A percentile compares a stretch with the other conserved stretches of the same genome.
These are phyloP conservation scores for Theropithecus gelada DNA, from an alignment of 2,113 vertebrate species.

Conservation along the genomic window DNA sequence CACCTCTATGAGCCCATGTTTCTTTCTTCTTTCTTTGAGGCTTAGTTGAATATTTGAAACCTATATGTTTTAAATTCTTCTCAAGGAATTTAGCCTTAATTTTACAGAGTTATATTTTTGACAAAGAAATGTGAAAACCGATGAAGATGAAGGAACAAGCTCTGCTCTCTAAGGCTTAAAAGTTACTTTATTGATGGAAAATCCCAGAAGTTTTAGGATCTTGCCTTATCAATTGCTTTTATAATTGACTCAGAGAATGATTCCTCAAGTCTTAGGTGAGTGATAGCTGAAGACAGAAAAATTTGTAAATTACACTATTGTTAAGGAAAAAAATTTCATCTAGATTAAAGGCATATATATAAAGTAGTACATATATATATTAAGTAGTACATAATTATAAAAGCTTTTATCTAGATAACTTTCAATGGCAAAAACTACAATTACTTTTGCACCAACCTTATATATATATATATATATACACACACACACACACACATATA, in stretches of 20 bases:
- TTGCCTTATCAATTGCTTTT: not conserved
- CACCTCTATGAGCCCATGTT: not conserved
- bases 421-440: no score
- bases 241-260: not conserved
- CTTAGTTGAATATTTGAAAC: not conserved
- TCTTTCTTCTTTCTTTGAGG: not conserved
- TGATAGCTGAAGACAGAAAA: not conserved
- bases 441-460: no score
- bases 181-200: not conserved
- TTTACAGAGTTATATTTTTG: not conserved
- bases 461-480: rapidly evolving
- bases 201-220: not conserved
- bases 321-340: not conserved
- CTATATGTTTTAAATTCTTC: not conserved
- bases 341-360: not conserved
- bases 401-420: not conserved
- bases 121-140: not conserved
- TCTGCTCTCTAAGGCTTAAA: not conserved
- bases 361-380: no score
- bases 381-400: not conserved
- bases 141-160: not conserved
- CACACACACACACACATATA: no score
- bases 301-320: not conserved
- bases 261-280: not conserved
- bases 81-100: not conserved